Evolutionary conservation across 2,888 invertebrate genomes (phyloP), one percentile per base, ranked within the genome.

Genomic region (Eupithecia subfuscata): DNA sequence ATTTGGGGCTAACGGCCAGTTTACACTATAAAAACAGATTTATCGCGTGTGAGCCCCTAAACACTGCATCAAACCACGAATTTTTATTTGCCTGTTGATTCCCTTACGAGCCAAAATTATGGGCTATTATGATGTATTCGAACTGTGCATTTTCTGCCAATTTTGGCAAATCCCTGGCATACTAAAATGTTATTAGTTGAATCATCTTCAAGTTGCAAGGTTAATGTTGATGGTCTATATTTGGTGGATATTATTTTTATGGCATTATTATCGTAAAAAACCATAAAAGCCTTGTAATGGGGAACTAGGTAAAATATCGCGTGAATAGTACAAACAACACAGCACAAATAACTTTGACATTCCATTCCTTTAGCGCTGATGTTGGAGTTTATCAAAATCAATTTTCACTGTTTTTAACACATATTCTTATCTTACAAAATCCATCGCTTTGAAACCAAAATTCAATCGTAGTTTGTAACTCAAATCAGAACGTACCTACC

Each of bases 81-180:
- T 88, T 91, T 92, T 91, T 92, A 92, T 89, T 83, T 77, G 92
- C 92, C 92, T 93, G 92, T 93, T 93, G 92, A 92, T 90, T 85
- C 85, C 84, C 82, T 85, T 84, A 88, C 83, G 75, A 84, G 80
- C 91, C 75, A 73, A 75, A 79, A 82, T 82, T 81, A 80, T 75
- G 75, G 77, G 64, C 80, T 78, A 79, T 81, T 81, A 81, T 81
- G 79, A 81, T 80, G 75, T 77, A 79, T 81, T 76, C 78, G 75
- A 80, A 80, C 78, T 67, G 68, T 77, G 79, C 77, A 78, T 78
- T 78, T 79, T 72, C 77, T 78, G 77, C 78, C 78, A 79, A 75
- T 76, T 72, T 74, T 70, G 68, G 68, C 68, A 25, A 68, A 68
- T 43, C 43, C 22, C n/a, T 14, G 64, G 34, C 34, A 18, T 64